Conservation (phyloP, 2,888 invertebrate genomes). For the Heliconius ismenius region DNA sequence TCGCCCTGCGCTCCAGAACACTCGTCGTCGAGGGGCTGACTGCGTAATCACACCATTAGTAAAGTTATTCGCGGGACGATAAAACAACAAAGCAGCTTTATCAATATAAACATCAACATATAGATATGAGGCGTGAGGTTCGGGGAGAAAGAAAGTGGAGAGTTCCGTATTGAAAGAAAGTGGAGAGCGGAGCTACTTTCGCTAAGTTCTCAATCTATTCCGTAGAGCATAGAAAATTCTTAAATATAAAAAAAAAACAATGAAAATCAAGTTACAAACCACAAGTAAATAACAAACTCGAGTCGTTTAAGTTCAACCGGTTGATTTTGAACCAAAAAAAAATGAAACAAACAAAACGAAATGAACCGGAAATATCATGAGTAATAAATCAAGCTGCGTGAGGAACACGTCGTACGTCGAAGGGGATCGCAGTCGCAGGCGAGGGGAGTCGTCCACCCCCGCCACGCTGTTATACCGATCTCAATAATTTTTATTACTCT, state of each 20-base stretch:
- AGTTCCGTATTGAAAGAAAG: not conserved
- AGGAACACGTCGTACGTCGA: conserved; percentile 34
- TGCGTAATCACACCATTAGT: conserved; percentile 24
- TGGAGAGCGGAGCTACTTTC: not conserved
- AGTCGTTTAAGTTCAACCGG: not conserved
- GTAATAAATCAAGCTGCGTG: conserved; percentile 35
- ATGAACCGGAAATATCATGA: conserved; percentile 38
- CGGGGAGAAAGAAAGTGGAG: not conserved
- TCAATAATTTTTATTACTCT: conserved; percentile 22
- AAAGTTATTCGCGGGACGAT: conserved; percentile 15
- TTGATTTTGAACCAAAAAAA: not conserved
- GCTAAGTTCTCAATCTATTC: not conserved
- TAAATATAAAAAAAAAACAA: not conserved
- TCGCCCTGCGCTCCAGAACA: conserved; percentile 15
- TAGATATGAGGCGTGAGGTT: not conserved
- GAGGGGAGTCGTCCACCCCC: conserved; percentile 32
- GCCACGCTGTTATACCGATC: conserved; percentile 11
- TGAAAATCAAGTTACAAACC: not conserved
- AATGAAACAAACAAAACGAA: conserved; percentile 24
- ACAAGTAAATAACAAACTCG: not conserved
- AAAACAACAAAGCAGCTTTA: not conserved
- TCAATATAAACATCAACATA: not conserved
- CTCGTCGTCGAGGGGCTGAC: conserved; percentile 26
- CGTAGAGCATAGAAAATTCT: not conserved
- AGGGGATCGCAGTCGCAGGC: conserved; percentile 34